phyloP scores from a whole-genome alignment of 2,113 vertebrate species.

The Tachycineta bicolor region DNA sequence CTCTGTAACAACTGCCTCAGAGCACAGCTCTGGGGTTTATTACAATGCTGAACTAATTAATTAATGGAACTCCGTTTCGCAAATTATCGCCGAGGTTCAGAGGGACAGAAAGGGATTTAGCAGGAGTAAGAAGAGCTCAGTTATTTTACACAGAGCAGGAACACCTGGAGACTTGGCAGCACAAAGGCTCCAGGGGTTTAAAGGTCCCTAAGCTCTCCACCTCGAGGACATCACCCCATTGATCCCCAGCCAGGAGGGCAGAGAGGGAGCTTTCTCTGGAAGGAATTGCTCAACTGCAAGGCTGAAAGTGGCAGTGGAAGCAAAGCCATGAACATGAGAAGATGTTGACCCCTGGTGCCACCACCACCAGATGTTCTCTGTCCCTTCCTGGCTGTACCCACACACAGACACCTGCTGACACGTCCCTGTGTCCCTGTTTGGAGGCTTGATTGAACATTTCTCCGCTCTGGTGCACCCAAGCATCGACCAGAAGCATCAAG shows the following conservation, averaged over 20 bases:
- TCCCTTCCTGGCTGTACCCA: neutral
- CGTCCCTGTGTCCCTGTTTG: neutral
- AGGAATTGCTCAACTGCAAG: neutral
- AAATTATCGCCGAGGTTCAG: neutral
- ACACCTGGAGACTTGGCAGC: neutral
- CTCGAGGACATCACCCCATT: neutral
- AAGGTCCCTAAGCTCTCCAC: neutral
- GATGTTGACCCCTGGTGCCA: neutral
- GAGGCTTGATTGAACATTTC: neutral
- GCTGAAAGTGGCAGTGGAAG: neutral
- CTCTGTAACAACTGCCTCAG: neutral
- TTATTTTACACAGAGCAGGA: neutral
- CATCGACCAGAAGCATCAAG: rapidly evolving
- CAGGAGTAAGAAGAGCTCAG: neutral
- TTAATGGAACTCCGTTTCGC: neutral
- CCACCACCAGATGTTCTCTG: slow-evolving; percentile 11
- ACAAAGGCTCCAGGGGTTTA: neutral
- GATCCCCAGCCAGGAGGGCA: neutral
- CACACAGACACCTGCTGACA: neutral
- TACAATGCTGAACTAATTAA: neutral
- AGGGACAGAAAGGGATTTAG: neutral
- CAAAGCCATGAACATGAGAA: neutral
- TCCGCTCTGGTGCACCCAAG: neutral
- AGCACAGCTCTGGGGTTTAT: neutral
- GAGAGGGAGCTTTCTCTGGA: neutral